Base-by-base conservation (phyloP, 2,797 vertebrate genomes). In the Enoplosus armatus region DNA sequence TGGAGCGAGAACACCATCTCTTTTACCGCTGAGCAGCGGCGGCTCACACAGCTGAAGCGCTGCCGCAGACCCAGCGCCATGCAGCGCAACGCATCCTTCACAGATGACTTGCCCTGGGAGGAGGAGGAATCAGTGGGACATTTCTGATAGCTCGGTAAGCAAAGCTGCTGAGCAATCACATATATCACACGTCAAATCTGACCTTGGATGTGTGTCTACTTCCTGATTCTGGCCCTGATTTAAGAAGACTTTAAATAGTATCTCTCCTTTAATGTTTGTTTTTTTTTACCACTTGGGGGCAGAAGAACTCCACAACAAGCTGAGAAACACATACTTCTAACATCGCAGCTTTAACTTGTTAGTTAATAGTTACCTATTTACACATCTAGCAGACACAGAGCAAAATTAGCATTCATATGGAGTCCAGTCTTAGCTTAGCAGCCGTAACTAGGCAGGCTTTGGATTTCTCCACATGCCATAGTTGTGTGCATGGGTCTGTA, bases 1-100 rank as follows among this genome's bases (percentile, higher is more conserved):
- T 99, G 98, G 64, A 99, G 93, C 85, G 96, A 96, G 84, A 95
- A 94, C 88, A 99, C 96, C 97, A 99, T 97, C 81, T 98, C 98
- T 88, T 95, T 97, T 39, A 99, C 96, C 5, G 97, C 96, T 0
- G 96, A 95, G 90, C 98, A 99, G 84, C 98, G 97, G 68, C 98
- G 96, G 93, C 97, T 99, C 89, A 98, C 96, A 67, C 98, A 99
- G 94, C 97, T 96, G 89, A 99, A 98, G 85, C 97, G 96, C 94
- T 97, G 97, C 47, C 97, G 94, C 87, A 99, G 94, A 20, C 97
- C 97, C 61, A 97, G 95, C 26, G 98, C 98, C 96, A 98, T 97
- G 87, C 98, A 99, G 73, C 96, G 97, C 90, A 99, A 87, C 24
- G 95, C 95, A 6, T 98, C 97, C 94, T 99, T 99, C 93, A 99